phyloP scores from a whole-genome alignment of 2,888 invertebrate genomes.

The Dione vanillae region DNA sequence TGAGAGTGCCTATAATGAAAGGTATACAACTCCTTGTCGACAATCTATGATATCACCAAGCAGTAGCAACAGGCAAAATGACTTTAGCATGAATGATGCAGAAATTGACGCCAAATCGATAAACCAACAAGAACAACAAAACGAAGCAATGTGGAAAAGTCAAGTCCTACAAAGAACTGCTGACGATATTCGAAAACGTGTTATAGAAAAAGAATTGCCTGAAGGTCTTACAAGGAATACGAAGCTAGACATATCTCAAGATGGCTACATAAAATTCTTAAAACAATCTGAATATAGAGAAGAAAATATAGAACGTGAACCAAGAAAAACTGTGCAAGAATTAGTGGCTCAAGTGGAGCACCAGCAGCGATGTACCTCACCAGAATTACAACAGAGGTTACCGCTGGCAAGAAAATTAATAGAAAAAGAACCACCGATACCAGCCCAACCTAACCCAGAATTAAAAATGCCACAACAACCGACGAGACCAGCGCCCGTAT shows the following conservation, averaged over 20 bases:
- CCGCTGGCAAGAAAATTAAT: conserved; percentile 63
- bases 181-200: conserved; percentile 74
- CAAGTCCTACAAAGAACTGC: conserved; percentile 78
- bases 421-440: conserved; percentile 63
- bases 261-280: conserved; percentile 78
- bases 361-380: conserved; percentile 71
- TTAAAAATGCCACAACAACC: conserved; percentile 79
- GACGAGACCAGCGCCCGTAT: conserved; percentile 73
- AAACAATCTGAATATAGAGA: conserved; percentile 66
- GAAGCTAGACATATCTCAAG: conserved; percentile 78
- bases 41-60: conserved; percentile 69
- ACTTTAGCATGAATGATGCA: conserved; percentile 59
- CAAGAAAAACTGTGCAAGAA: conserved; percentile 85
- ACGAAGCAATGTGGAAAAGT: conserved; percentile 72
- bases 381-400: conserved; percentile 61
- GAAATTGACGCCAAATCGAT: conserved; percentile 57
- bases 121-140: conserved; percentile 52
- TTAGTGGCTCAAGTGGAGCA: conserved; percentile 86
- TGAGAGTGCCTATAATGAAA: conserved; percentile 63
- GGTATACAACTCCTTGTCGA: conserved; percentile 67
- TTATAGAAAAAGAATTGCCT: conserved; percentile 74
- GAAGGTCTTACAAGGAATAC: conserved; percentile 62
- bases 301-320: conserved; percentile 63
- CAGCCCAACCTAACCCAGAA: conserved; percentile 59
- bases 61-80: conserved; percentile 58